Evolutionary conservation across 1,140 invertebrate species (phyloP), one percentile per base, ranked within the genome.

Genomic region (Papilio machaon): DNA sequence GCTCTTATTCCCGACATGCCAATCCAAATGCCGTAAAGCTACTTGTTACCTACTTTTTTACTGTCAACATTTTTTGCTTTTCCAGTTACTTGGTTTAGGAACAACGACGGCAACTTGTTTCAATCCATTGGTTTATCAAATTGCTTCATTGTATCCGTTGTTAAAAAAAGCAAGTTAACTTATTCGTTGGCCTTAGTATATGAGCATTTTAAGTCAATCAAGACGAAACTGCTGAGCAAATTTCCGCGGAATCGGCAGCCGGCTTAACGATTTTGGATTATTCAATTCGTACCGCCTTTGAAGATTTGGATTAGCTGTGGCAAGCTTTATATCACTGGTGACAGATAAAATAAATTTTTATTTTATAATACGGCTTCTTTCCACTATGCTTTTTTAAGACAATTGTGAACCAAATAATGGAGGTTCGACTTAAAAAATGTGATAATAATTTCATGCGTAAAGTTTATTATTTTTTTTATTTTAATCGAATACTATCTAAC

Each of bases 221-320:
- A 76, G 74, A 35, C 11, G 74, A 35, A 76, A 76, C 19, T 30
- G 74, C 47, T 76, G 46, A 76, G 47, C 46, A 47, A 76, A 76
- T 49, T 76, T 76, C 74, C 43, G 47, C 46, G 47, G 74, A 35
- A 76, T 49, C 47, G 74, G 74, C 74, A 76, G 43, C 17, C 38
- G 73, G 73, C 73, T 76, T 76, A 76, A 76, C 74, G 74, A 76
- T 52, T 76, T 76, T n/a, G 74, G 74, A 76, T 76, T 76, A 76
- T 76, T 49, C 74, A 54, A 76, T 76, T 76, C 46, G 74, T 76
- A 11, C 74, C 46, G 43, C 43, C 74, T 76, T 76, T 76, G 74
- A 49, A 76, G 47, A 76, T 76, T 54, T 76, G 35, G 74, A 76
- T 76, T 76, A 47, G 47, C 47, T 76, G 19, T 30, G 43, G 74